Base-by-base conservation (phyloP, 2,888 invertebrate genomes). In the Diadromus collaris region DNA sequence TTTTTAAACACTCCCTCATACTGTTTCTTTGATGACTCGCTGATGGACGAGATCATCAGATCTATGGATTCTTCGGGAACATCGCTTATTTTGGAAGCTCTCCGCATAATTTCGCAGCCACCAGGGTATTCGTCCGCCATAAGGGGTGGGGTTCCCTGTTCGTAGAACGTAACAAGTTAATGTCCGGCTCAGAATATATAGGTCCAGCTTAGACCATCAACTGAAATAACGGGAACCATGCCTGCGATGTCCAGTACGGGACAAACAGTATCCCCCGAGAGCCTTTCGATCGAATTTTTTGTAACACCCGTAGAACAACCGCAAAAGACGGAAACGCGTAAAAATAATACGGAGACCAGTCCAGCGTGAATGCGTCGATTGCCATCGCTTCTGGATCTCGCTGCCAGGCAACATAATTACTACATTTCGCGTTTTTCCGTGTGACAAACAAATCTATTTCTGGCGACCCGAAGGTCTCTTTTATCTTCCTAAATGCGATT, bases 271-370 rank as follows among this genome's bases (percentile, higher is more conserved):
- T 71, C 24, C 76, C 80, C n/a, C 24, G 29, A 13, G 76, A 61
- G 13, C 48, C 24, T 6, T 78, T 74, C 5, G 13, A 32, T 67
- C 41, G 46, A 3, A 82, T 78, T 73, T 78, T 80, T 54, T 46
- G 61, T 21, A 82, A 24, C 2, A 58, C 58, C 64, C 65, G 72
- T 19, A 78, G 46, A 63, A 81, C 78, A 27, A 80, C 21, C 10
- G 63, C 48, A 13, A 78, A 78, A 9, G 82, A 76, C 16, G 79
- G 81, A 44, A 80, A 78, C 0, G 71, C 80, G 44, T 78, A 76
- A 54, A 82, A 80, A 32, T 48, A 73, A 27, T n/a, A n/a, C n/a
- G n/a, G n/a, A n/a, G n/a, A n/a, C n/a, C n/a, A n/a, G n/a, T n/a
- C n/a, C n/a, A n/a, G n/a, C n/a, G n/a, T n/a, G n/a, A n/a, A n/a